A percentile compares a stretch with the other conserved stretches of the same genome.
Conservation (phyloP, 2,888 invertebrate species). For the Pristionchus exspectatus region DNA sequence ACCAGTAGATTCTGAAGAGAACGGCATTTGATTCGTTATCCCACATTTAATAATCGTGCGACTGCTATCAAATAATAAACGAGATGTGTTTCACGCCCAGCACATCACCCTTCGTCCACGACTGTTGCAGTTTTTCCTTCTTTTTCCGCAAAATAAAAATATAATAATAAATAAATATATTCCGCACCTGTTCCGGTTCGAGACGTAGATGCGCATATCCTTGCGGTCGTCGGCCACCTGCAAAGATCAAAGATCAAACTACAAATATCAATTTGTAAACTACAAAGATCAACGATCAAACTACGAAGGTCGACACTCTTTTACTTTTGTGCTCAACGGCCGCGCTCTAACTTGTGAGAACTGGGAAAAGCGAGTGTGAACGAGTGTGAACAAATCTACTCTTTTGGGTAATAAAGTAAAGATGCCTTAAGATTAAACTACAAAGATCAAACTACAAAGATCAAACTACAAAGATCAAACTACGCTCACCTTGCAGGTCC, state of each 20-base stretch:
- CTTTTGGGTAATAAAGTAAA: too few relatives aligned
- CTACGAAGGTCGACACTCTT: background rate
- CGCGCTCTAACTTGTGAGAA: too few relatives aligned
- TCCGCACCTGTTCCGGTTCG: slow-evolving; percentile 85
- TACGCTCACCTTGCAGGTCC: slow-evolving; percentile 86
- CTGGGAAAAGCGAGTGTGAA: too few relatives aligned
- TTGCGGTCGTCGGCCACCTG: slow-evolving; percentile 65
- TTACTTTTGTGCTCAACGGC: too few relatives aligned
- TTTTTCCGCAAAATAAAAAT: background rate
- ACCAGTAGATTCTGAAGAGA: slow-evolving; percentile 76
- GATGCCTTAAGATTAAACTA: too few relatives aligned
- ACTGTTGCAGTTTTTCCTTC: background rate
- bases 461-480: slow-evolving; percentile 81
- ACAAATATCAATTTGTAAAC: background rate
- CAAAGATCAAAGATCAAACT: background rate
- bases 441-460: slow-evolving; percentile 78
- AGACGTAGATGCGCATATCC: slow-evolving; percentile 91
- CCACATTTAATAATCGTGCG: too few relatives aligned
- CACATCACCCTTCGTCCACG: background rate
- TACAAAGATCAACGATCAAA: slow-evolving; percentile 81
- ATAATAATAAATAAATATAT: background rate
- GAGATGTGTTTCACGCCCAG: background rate
- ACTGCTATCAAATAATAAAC: background rate
- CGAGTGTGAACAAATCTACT: too few relatives aligned
- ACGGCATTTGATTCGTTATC: too few relatives aligned